Conservation (phyloP, 2,888 invertebrate genomes). For the Hesperia comma region DNA sequence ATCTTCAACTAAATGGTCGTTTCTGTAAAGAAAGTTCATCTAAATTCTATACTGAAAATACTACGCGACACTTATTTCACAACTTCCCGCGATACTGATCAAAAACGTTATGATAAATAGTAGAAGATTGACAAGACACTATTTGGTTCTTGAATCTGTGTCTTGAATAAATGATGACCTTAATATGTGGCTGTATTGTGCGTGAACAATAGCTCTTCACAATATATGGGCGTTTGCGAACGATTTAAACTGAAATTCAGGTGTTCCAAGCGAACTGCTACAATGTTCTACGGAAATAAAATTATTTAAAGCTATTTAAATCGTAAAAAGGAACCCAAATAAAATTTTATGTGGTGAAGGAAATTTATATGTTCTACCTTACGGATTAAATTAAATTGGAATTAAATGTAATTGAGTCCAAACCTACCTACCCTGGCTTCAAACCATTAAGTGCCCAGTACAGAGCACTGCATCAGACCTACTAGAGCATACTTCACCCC, state of each 20-base stretch:
- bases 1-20: no score
- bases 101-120: constrained; percentile 8
- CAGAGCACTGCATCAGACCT: no score
- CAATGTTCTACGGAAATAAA: constrained; percentile 6
- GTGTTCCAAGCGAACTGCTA: constrained; percentile 13
- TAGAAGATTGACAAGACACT: constrained; percentile 13
- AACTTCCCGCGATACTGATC: background rate
- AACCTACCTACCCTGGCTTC: no score
- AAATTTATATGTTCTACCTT: no score
- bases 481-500: no score
- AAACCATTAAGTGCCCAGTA: no score
- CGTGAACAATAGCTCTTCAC: constrained; percentile 26
- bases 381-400: no score
- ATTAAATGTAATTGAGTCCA: no score
- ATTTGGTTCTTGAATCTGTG: constrained; percentile 15
- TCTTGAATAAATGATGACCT: constrained; percentile 24
- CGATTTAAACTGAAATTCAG: constrained; percentile 29
- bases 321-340: background rate
- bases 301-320: constrained; percentile 13
- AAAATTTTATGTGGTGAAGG: no score
- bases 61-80: background rate
- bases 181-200: constrained; percentile 28
- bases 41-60: no score
- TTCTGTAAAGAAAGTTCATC: no score
- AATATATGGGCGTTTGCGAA: constrained; percentile 23